Percentiles rank a stretch among this genome's conserved stretches.
These are phyloP conservation scores for Umimayanthus chanpuru DNA, from an alignment of 92 coral and sea anemone genomes.

Conservation along the genomic window DNA sequence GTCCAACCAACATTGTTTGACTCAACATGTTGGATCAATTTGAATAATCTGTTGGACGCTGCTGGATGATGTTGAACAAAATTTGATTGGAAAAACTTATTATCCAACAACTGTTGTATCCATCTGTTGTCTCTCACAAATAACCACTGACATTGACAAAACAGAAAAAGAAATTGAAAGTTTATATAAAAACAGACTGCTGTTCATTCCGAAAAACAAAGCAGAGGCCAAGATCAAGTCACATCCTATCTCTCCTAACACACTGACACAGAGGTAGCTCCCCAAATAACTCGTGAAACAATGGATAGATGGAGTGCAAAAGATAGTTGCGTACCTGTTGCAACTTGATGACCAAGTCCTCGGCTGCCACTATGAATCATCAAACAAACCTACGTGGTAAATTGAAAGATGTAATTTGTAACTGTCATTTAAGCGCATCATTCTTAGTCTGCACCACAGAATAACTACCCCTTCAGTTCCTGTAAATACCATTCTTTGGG, in stretches of 20 bases:
- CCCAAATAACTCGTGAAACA: not conserved
- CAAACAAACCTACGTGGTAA: constrained; percentile 75
- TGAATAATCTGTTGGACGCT: too few relatives aligned
- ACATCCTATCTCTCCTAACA: too few relatives aligned
- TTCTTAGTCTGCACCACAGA: not conserved
- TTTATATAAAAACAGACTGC: not conserved
- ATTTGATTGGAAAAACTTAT: too few relatives aligned
- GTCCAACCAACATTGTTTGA: too few relatives aligned
- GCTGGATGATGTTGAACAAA: too few relatives aligned
- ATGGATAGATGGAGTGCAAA: not conserved
- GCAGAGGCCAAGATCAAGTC: not conserved
- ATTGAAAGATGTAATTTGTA: not conserved
- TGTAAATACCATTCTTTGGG: not conserved
- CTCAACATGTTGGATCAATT: too few relatives aligned
- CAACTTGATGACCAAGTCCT: constrained; percentile 98
- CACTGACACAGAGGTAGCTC: not conserved
- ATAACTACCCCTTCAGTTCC: not conserved
- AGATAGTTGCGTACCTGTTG: constrained; percentile 71
- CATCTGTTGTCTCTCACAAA: too few relatives aligned
- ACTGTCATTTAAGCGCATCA: not conserved
- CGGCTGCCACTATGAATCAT: constrained; percentile 99
- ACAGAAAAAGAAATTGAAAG: not conserved
- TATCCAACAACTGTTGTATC: too few relatives aligned
- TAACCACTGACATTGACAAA: too few relatives aligned
- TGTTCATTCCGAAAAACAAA: too few relatives aligned